Evolutionary conservation across 1,140 invertebrate species (phyloP).

Genomic region (Zaprionus ghesquierei): DNA sequence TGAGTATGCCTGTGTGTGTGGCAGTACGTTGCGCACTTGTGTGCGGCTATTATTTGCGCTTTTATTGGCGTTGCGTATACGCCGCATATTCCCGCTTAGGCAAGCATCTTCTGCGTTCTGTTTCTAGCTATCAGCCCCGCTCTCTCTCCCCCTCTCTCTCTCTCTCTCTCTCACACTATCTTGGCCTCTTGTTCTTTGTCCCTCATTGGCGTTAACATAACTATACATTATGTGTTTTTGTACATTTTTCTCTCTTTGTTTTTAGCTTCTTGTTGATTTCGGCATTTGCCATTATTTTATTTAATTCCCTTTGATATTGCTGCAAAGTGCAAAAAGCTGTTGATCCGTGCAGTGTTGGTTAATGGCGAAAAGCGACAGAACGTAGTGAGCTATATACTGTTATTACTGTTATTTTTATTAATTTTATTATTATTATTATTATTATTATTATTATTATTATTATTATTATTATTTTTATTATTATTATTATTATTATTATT

Average conservation of each 20-base stretch:
- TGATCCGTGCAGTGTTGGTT: slow-evolving; percentile 27
- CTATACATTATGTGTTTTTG: slow-evolving; percentile 43
- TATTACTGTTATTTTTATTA: too few species aligned
- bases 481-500: too few species aligned
- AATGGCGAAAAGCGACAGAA: slow-evolving; percentile 9
- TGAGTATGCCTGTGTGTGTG: not conserved
- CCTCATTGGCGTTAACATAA: slow-evolving; percentile 30
- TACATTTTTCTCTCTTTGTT: not conserved
- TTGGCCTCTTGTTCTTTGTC: too few species aligned
- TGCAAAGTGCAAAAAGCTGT: slow-evolving; percentile 41
- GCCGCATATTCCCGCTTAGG: slow-evolving; percentile 48
- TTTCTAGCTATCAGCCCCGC: not conserved
- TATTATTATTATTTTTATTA: too few species aligned
- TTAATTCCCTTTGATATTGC: slow-evolving; percentile 35
- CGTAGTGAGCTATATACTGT: too few species aligned
- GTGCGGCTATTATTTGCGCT: slow-evolving; percentile 27
- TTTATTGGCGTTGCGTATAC: slow-evolving; percentile 62
- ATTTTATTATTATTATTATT: too few species aligned
- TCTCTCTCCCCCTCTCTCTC: not conserved
- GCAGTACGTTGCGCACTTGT: not conserved
- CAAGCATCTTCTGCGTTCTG: not conserved
- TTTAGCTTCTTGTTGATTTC: slow-evolving; percentile 6
- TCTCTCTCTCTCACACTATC: too few species aligned
- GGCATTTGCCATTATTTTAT: slow-evolving; percentile 31
- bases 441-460: too few species aligned